Evolutionary conservation across 2,113 vertebrate genomes (phyloP), one percentile per base, ranked within the genome.

Genomic region (Gymnarchus niloticus): DNA sequence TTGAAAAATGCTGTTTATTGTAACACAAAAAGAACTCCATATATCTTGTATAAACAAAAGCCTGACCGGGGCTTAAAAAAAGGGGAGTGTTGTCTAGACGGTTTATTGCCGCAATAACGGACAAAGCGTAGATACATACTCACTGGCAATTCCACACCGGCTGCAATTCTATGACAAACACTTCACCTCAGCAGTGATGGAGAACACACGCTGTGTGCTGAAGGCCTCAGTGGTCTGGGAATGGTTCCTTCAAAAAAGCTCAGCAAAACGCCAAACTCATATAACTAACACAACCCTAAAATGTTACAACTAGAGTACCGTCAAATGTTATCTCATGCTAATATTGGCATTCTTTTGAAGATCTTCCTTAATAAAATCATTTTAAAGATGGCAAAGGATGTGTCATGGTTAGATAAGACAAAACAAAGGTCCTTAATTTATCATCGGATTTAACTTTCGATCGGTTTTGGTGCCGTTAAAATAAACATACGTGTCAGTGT

Each of bases 21-120:
- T 56, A 87, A 89, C 90, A 94, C 91, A 94, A 93, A 93, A 91
- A 93, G 94, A 89, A 88, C 93, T 94, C 94, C 94, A 95, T 97
- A 96, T 95, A 97, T 97, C 94, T 95, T 92, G 96, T 94, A 96
- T 92, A 93, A 94, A 95, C 96, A 96, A 94, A 93, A 86, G 88
- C 77, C 89, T 54, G 88, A 88, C 87, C 89, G 90, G 91, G 92
- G 92, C 90, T 92, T 91, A 89, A 93, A 90, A 95, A 96, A 95
- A 96, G 95, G 96, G 96, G 97, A 97, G 96, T 95, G 95, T 95
- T 96, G 98, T 99, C 98, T 99, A 99, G 98, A 99, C 98, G 95
- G 90, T 99, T 99, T 99, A 99, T 97, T 94, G 95, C 96, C 90
- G 96, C 97, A 97, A 97, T 99, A 98, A 98, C 96, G 97, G 96